These are phyloP conservation scores for Drosophila watanabei DNA, from an alignment of 1,140 invertebrate genomes.

Conservation along the genomic window DNA sequence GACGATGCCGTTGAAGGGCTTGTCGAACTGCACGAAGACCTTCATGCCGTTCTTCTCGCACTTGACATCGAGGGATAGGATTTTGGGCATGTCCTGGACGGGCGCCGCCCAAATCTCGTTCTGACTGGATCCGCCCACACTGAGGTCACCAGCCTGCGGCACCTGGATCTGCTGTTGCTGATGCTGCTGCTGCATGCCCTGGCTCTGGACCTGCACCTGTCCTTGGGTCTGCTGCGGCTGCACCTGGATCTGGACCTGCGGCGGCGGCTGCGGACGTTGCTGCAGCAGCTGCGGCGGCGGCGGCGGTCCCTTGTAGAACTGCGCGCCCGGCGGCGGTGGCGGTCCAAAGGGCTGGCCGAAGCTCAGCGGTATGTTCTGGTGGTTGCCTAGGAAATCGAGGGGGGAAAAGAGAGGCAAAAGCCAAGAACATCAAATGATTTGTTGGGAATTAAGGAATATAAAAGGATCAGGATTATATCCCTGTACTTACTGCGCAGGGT, in stretches of 20 bases:
- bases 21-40: conserved; percentile 96
- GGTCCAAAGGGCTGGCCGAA: conserved; percentile 86
- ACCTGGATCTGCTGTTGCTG: conserved; percentile 62
- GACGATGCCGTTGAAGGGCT: conserved; percentile 97
- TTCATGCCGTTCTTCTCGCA: conserved; percentile 98
- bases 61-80: conserved; percentile 95
- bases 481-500: conserved; percentile 75
- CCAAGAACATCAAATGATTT: not conserved
- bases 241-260: conserved; percentile 86
- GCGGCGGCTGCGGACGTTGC: conserved; percentile 86
- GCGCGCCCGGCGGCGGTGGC: conserved; percentile 86
- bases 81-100: conserved; percentile 95
- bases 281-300: conserved; percentile 88
- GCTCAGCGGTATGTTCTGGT: conserved; percentile 76
- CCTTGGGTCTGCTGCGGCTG: conserved; percentile 88
- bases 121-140: conserved; percentile 84
- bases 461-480: not conserved
- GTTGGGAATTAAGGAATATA: not conserved
- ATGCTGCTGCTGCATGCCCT: conserved; percentile 86
- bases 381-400: conserved; percentile 61
- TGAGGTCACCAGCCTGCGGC: conserved; percentile 66
- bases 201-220: conserved; percentile 32
- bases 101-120: conserved; percentile 94
- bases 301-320: conserved; percentile 89
- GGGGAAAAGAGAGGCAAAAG: not conserved